Base-by-base conservation (phyloP, 1,140 invertebrate species). In the Cherax quadricarinatus region DNA sequence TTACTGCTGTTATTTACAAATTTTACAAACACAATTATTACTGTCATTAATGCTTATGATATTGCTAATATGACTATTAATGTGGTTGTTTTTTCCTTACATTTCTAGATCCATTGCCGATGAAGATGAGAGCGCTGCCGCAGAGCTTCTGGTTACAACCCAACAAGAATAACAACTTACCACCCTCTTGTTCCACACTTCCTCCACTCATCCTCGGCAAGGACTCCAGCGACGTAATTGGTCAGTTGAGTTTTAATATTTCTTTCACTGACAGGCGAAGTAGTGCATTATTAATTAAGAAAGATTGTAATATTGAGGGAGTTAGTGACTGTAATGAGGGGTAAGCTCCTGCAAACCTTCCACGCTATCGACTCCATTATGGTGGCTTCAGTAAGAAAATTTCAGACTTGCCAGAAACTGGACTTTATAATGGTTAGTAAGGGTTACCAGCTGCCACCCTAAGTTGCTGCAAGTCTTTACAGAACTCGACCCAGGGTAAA, bases 131-230 rank as follows among this genome's bases (percentile, higher is more conserved):
- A 82, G 96, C 96, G 6, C 94, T 96, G 70, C 96, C 96, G 21
- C 95, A 95, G 93, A 96, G 96, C 51, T 96, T 96, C 94, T 96
- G 96, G 96, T 95, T 96, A 93, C 96, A 96, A 92, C 96, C 96
- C 14, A 96, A 96, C 94, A 94, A 95, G 57, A 94, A 95, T 0
- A 94, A 94, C 86, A 94, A 94, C 30, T 93, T 95, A 16, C 95
- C 96, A 1, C 96, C 96, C n/a, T 95, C 94, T 51, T 94, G 94
- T 49, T 94, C 95, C 0, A 94, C 95, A 10, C 94, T 96, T 88
- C 95, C 96, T 1, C 96, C 95, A 3, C 94, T 96, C 48, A 94
- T 92, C 60, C 87, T 94, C 66, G 95, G 94, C 81, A 95, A 94
- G 83, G 95, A 95, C 70, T 93, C 94, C 30, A 94, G 94, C 24